phyloP scores from a whole-genome alignment of 1,140 invertebrate genomes.

The Drosophila arizonae region DNA sequence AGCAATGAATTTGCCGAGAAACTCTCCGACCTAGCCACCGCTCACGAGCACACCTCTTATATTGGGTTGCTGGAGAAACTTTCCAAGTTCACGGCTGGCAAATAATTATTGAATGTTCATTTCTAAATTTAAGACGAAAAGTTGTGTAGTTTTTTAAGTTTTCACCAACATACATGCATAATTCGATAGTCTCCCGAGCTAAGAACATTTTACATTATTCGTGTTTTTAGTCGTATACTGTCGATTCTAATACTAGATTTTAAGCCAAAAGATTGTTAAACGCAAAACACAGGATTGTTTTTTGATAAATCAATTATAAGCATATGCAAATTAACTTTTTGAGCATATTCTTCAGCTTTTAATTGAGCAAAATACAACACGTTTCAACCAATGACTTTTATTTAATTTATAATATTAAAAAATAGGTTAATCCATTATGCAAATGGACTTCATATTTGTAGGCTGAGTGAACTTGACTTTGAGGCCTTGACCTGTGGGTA shows the following conservation, averaged over 20 bases:
- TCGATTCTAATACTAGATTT: constrained; percentile 40
- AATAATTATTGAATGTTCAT: constrained; percentile 81
- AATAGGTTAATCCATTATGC: background rate
- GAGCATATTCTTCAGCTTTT: constrained; percentile 20
- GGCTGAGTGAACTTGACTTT: background rate
- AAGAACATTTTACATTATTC: constrained; percentile 49
- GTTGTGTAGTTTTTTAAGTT: constrained; percentile 75
- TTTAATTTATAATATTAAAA: constrained; percentile 3
- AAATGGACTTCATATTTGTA: too few relatives aligned
- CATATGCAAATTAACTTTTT: constrained; percentile 23
- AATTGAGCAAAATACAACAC: constrained; percentile 54
- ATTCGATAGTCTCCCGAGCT: constrained; percentile 67
- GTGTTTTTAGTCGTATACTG: constrained; percentile 48
- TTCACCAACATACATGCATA: constrained; percentile 1
- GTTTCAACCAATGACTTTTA: constrained; percentile 28
- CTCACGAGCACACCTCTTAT: constrained; percentile 95
- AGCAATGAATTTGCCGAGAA: constrained; percentile 95
- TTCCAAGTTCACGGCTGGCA: constrained; percentile 90
- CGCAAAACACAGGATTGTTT: constrained; percentile 13
- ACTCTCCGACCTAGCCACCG: constrained; percentile 92
- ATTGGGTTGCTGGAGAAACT: constrained; percentile 92
- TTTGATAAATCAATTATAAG: constrained; percentile 19
- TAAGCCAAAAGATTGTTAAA: constrained; percentile 44
- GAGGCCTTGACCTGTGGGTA: background rate
- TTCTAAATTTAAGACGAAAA: constrained; percentile 52